Evolutionary conservation across 2,888 invertebrate species (phyloP).

Genomic region (Archips crataeganus): DNA sequence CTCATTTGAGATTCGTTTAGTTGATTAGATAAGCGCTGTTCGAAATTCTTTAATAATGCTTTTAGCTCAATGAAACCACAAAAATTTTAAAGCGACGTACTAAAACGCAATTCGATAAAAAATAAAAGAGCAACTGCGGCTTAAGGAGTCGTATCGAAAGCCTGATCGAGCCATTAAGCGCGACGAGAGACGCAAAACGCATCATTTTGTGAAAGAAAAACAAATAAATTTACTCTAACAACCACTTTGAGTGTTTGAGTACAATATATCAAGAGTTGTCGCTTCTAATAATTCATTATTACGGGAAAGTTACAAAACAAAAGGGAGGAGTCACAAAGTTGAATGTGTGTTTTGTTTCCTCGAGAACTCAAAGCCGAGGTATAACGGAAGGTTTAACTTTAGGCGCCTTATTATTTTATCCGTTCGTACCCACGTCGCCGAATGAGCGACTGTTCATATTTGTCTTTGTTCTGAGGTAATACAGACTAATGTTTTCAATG

Average conservation of each 20-base stretch:
- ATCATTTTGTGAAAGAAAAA: slow-evolving; percentile 68
- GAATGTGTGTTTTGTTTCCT: slow-evolving; percentile 54
- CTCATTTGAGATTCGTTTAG: slow-evolving; percentile 22
- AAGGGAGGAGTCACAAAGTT: slow-evolving; percentile 56
- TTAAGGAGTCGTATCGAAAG: slow-evolving; percentile 44
- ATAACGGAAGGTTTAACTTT: slow-evolving; percentile 43
- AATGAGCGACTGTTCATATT: slow-evolving; percentile 42
- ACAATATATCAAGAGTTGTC: slow-evolving; percentile 65
- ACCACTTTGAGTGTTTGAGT: slow-evolving; percentile 63
- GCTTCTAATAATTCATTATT: slow-evolving; percentile 65
- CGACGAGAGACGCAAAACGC: slow-evolving; percentile 61
- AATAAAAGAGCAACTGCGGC: slow-evolving; percentile 43
- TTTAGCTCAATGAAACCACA: slow-evolving; percentile 3
- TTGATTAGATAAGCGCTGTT: slow-evolving; percentile 16
- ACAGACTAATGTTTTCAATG: slow-evolving; percentile 55
- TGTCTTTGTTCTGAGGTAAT: slow-evolving; percentile 56
- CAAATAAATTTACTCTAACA: slow-evolving; percentile 74
- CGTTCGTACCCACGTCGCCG: slow-evolving; percentile 33
- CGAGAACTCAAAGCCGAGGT: slow-evolving; percentile 29
- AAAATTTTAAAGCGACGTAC: slow-evolving; percentile 4
- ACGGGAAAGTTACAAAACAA: slow-evolving; percentile 58
- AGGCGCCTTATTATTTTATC: slow-evolving; percentile 43
- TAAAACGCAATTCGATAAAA: slow-evolving; percentile 23
- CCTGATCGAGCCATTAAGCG: slow-evolving; percentile 55
- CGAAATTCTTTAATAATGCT: neutral